Percentiles rank a stretch among this genome's conserved stretches.
These are phyloP conservation scores for Littorina saxatilis DNA, from an alignment of 1,140 invertebrate species.

Conservation along the genomic window DNA sequence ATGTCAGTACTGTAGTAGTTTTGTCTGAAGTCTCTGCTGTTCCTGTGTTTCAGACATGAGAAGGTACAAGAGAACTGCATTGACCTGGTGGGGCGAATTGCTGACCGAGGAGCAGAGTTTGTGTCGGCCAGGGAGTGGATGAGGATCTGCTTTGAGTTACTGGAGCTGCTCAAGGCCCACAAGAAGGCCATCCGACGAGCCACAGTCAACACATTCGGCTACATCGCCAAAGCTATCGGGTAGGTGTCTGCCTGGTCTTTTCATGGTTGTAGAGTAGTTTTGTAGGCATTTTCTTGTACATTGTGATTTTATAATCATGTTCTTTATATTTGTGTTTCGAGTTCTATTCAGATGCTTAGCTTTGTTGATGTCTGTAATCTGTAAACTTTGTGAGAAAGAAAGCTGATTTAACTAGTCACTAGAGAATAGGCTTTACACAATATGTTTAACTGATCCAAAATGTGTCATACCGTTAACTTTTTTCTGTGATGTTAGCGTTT, in stretches of 20 bases:
- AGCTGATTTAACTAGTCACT: too few relatives aligned
- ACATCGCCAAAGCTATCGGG: conserved; percentile 99
- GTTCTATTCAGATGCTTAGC: too few relatives aligned
- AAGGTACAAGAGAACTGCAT: conserved; percentile 99
- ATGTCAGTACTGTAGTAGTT: too few relatives aligned
- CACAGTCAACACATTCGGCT: conserved; percentile 99
- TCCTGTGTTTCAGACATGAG: conserved; percentile 79
- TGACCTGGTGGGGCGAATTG: conserved; percentile 98
- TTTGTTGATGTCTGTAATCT: too few relatives aligned
- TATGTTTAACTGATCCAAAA: too few relatives aligned
- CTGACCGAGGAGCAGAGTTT: conserved; percentile 99
- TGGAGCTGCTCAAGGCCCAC: conserved; percentile 99
- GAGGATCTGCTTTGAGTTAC: conserved; percentile 99
- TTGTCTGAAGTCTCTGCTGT: too few relatives aligned
- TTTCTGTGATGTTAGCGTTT: too few relatives aligned
- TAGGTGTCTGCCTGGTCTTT: conserved; percentile 68
- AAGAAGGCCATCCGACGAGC: conserved; percentile 99
- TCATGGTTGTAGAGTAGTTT: not conserved
- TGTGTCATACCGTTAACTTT: too few relatives aligned
- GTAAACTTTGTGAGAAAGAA: too few relatives aligned
- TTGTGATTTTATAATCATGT: too few relatives aligned
- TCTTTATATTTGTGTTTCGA: not conserved
- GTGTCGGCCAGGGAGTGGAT: conserved; percentile 99
- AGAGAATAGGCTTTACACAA: too few relatives aligned
- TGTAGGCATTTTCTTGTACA: too few relatives aligned